These are phyloP conservation scores for Endomychus coccineus DNA, from an alignment of 2,888 invertebrate species.

Conservation along the genomic window DNA sequence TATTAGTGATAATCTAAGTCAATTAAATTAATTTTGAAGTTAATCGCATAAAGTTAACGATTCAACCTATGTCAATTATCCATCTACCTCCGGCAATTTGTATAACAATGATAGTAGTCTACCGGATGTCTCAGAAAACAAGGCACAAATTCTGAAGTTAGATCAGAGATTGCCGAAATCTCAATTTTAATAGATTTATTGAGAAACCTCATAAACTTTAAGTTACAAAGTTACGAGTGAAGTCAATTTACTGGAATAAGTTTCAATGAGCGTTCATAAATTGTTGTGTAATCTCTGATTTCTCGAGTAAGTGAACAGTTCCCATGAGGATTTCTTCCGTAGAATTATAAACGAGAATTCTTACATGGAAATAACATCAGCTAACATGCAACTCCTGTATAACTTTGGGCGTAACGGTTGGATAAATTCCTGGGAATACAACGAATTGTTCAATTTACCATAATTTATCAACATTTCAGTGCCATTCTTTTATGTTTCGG, in stretches of 20 bases:
- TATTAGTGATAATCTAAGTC: no score
- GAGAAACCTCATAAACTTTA: no score
- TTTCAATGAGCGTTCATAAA: slow-evolving; percentile 24
- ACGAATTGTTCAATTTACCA: slow-evolving; percentile 18
- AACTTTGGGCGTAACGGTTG: slow-evolving; percentile 25
- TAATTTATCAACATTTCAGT: slow-evolving; percentile 17
- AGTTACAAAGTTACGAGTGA: slow-evolving; percentile 11
- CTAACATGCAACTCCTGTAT: slow-evolving; percentile 15
- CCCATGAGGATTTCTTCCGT: slow-evolving; percentile 30
- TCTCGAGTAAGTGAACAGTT: slow-evolving; percentile 26
- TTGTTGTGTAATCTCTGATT: slow-evolving; percentile 26
- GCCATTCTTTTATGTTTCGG: no score
- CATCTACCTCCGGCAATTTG: no score
- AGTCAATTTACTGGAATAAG: slow-evolving; percentile 16
- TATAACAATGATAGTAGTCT: no score
- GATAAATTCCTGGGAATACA: slow-evolving; percentile 20
- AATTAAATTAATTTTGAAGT: no score
- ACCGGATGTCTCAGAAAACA: no score
- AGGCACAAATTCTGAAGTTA: no score
- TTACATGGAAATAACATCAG: slow-evolving; percentile 25
- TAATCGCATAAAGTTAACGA: no score
- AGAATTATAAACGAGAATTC: slow-evolving; percentile 30
- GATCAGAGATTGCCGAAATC: no score
- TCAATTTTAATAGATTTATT: no score
- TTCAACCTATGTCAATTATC: no score